Evolutionary conservation across 2,113 vertebrate genomes (phyloP).

Genomic region (Agapornis roseicollis): DNA sequence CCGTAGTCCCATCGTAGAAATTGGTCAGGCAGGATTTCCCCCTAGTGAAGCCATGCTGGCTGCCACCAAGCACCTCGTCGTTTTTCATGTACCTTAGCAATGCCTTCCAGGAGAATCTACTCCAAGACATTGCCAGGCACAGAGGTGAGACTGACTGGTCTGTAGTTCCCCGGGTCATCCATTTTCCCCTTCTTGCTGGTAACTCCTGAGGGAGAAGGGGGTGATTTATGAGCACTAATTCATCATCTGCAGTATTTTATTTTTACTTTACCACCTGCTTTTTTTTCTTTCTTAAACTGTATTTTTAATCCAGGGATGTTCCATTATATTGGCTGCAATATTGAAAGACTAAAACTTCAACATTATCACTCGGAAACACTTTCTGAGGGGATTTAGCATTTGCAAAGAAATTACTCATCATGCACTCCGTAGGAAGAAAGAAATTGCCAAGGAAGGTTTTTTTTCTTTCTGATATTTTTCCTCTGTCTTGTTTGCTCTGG

Average conservation of each 20-base stretch:
- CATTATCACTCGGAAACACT: not conserved
- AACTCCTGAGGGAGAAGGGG: not conserved
- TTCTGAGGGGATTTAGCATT: conserved; percentile 32
- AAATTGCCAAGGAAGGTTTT: conserved; percentile 16
- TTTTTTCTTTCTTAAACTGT: not conserved
- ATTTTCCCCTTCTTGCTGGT: too few relatives aligned
- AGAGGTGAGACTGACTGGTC: too few relatives aligned
- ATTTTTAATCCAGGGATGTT: not conserved
- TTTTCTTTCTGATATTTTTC: not conserved
- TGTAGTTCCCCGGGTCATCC: too few relatives aligned
- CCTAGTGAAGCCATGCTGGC: too few relatives aligned
- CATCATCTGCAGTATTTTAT: not conserved
- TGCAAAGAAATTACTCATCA: conserved; percentile 50
- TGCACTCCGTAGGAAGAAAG: conserved; percentile 26
- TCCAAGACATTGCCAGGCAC: too few relatives aligned
- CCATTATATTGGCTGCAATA: not conserved
- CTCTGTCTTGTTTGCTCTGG: conserved; percentile 12
- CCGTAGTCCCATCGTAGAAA: too few relatives aligned
- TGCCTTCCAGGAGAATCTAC: too few relatives aligned
- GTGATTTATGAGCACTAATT: not conserved
- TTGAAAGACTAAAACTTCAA: not conserved
- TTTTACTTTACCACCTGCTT: not conserved
- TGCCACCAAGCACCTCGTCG: too few relatives aligned
- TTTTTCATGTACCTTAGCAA: too few relatives aligned
- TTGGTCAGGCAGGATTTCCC: too few relatives aligned